Conservation (phyloP, 2,113 vertebrate genomes). For the Mormoops blainvillei region DNA sequence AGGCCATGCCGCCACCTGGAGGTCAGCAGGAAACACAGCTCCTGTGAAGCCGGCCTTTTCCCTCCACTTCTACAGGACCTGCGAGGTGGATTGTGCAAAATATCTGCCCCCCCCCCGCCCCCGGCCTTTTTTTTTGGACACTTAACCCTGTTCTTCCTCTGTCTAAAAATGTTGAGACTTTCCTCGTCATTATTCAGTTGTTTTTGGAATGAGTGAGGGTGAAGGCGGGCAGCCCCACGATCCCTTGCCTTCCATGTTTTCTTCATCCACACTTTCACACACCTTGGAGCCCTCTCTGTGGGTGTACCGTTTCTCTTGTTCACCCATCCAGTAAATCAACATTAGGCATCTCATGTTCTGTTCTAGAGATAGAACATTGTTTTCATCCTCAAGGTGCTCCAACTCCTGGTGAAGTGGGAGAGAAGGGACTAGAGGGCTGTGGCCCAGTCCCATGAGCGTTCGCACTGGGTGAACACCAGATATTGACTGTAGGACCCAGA, state of each 20-base stretch:
- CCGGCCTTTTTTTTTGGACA: background rate
- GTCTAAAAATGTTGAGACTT: background rate
- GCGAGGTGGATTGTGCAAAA: background rate
- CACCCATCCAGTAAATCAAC: background rate
- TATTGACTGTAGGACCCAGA: background rate
- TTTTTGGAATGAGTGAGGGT: background rate
- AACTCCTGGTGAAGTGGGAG: background rate
- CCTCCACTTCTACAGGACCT: background rate
- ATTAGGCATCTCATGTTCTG: background rate
- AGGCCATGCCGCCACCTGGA: conserved; percentile 70
- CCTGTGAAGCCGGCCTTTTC: background rate
- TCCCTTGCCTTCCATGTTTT: background rate
- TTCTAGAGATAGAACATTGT: background rate
- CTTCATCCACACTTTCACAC: background rate
- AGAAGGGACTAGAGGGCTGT: background rate
- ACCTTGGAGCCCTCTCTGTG: no score
- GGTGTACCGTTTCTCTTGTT: background rate
- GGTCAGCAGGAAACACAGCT: conserved; percentile 29
- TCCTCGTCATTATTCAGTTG: background rate
- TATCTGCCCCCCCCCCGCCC: no score
- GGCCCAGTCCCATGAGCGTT: background rate
- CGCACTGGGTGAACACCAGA: no score
- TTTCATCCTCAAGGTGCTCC: background rate
- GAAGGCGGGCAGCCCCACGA: background rate
- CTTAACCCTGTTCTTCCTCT: background rate